Evolutionary conservation across 2,113 vertebrate species (phyloP), one percentile per base, ranked within the genome.

Genomic region (Stigmatopora argus): DNA sequence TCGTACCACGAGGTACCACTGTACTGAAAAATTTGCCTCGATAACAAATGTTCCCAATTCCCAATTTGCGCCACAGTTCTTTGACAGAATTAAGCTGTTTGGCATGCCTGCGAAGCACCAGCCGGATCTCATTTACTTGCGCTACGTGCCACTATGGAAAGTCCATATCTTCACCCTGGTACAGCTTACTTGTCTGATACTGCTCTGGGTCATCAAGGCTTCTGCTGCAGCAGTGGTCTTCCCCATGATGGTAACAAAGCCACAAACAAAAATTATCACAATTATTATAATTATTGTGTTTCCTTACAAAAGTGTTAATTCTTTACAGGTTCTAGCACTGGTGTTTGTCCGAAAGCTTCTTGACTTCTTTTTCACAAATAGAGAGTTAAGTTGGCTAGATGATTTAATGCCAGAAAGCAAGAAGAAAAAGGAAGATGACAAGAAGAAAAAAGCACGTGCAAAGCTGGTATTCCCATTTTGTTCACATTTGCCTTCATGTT

Each of bases 391-490:
- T 83, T 98, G 93, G 93, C 90, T 98, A 46, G 96, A 98, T 84
- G 96, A 98, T 82, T 86, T 96, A 74, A 98, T 98, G 86, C 96
- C 96, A 56, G 96, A 98, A 82, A 97, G 95, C 89, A 97, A 97
- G 84, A 98, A 97, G 88, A 98, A 97, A 85, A 98, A 92, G 49
- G 95, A 97, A 82, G 96, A 98, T 23, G 94, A 96, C 86, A 93
- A 97, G 85, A 97, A 97, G 86, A 95, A 96, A 75, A 87, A 89
- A 78, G 93, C 92, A 6, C 93, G 90, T 51, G 93, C 94, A 86
- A 94, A 94, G 80, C 83, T 83, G 85, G 83, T 87, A 77, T 7
- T 44, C 38, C 53, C 4, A 0, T 11, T 62, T 12, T 26, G 35
- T 62, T 60, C 11, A 60, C 18, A 41, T 38, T 62, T 46, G 41